Conservation (phyloP, 2,797 vertebrate genomes). For the Aldrovandia affinis region DNA sequence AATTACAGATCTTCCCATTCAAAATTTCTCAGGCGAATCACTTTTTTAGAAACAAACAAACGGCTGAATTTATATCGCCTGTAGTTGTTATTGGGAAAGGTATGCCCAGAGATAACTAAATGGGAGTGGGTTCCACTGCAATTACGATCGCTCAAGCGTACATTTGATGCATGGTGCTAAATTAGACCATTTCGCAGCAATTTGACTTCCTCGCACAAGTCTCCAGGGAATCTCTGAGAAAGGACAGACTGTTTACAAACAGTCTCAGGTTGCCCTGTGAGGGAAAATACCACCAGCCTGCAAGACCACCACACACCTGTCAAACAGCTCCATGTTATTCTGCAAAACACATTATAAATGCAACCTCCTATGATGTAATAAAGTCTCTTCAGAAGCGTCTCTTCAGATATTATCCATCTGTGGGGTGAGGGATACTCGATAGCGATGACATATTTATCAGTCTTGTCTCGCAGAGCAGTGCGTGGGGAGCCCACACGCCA, state of each 20-base stretch:
- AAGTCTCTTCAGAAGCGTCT: not conserved
- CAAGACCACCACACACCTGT: conserved; percentile 75
- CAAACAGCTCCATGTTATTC: conserved; percentile 42
- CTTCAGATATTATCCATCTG: not conserved
- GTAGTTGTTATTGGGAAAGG: conserved; percentile 79
- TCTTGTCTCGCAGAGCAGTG: not conserved
- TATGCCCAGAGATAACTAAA: conserved; percentile 77
- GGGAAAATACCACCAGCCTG: conserved; percentile 50
- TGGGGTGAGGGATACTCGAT: not conserved
- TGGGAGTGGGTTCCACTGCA: conserved; percentile 75
- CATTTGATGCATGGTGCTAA: conserved; percentile 80
- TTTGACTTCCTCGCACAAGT: conserved; percentile 84
- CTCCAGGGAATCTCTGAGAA: conserved; percentile 82
- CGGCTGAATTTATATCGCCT: conserved; percentile 74
- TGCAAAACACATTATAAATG: not conserved
- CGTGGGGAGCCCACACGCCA: not conserved
- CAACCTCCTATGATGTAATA: not conserved
- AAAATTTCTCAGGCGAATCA: conserved; percentile 75
- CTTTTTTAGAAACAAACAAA: conserved; percentile 74
- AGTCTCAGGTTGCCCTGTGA: conserved; percentile 78
- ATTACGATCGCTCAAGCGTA: conserved; percentile 84
- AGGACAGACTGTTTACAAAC: conserved; percentile 90
- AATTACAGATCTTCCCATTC: conserved; percentile 76
- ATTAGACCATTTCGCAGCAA: conserved; percentile 85
- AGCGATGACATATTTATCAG: not conserved